phyloP scores from a whole-genome alignment of 1,140 invertebrate species.

The Drosophila navojoa region DNA sequence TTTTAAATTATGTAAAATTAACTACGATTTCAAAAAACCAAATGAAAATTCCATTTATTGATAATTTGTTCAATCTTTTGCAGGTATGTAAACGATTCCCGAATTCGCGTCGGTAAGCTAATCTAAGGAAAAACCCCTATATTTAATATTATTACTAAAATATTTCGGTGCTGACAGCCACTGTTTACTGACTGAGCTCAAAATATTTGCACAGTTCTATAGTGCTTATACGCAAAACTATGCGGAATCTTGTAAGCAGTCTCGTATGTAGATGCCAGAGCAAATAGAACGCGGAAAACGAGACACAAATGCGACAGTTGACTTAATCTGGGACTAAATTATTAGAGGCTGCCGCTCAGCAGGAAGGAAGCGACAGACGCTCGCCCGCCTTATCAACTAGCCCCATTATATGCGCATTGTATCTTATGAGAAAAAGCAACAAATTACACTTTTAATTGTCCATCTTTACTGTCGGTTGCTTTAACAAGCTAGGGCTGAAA shows the following conservation, averaged over 20 bases:
- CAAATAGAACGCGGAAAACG: not conserved
- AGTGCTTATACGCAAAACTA: not conserved
- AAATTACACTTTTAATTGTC: conserved; percentile 18
- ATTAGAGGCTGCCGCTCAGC: too few species aligned
- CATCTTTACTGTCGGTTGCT: conserved; percentile 40
- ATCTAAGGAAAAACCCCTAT: not conserved
- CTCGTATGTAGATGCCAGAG: not conserved
- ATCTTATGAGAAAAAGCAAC: not conserved
- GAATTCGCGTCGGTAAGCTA: conserved; percentile 25
- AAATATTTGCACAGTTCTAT: conserved; percentile 19
- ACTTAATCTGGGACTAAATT: too few species aligned
- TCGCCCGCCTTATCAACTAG: not conserved
- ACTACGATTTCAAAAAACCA: too few species aligned
- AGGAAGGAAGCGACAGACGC: too few species aligned
- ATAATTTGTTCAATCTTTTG: conserved; percentile 9
- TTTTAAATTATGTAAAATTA: too few species aligned
- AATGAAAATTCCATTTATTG: too few species aligned
- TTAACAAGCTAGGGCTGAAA: conserved; percentile 31
- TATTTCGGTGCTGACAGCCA: not conserved
- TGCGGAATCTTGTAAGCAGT: not conserved
- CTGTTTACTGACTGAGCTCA: not conserved
- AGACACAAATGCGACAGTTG: too few species aligned
- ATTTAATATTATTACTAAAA: not conserved
- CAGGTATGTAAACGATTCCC: conserved; percentile 12
- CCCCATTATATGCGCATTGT: not conserved